Conservation (phyloP, 2,797 vertebrate genomes). For the Dicrostonyx torquatus region DNA sequence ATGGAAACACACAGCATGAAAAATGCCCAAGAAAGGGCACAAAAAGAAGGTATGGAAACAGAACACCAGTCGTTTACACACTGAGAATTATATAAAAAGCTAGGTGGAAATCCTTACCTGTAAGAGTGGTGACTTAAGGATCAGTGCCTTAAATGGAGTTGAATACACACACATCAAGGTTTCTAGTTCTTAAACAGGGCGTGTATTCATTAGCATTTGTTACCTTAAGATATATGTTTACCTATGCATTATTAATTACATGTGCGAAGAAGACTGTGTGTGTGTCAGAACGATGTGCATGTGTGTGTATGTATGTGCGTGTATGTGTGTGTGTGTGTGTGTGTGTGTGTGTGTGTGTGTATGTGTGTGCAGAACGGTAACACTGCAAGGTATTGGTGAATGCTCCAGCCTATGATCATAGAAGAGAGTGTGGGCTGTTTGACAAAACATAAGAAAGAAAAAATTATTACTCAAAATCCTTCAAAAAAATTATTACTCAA, state of each 20-base stretch:
- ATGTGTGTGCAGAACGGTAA: rapidly evolving
- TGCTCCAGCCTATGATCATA: background rate
- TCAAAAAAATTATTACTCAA: background rate
- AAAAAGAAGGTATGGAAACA: background rate
- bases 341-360: background rate
- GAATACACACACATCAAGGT: background rate
- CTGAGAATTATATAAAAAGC: background rate
- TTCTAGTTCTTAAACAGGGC: background rate
- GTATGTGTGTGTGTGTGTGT: background rate
- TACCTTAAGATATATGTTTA: background rate
- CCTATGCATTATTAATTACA: background rate
- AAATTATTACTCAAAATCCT: background rate
- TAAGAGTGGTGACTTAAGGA: background rate
- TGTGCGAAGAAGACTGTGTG: background rate
- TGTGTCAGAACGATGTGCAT: too few species aligned
- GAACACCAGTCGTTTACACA: background rate
- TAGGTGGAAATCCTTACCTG: background rate
- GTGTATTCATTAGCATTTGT: background rate
- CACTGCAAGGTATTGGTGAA: background rate
- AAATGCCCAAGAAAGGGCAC: background rate
- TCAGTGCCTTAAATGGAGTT: background rate
- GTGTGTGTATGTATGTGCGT: background rate
- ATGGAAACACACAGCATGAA: background rate
- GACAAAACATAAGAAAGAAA: background rate
- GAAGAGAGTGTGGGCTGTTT: background rate